These are phyloP conservation scores for Philereme vetulata DNA, from an alignment of 2,888 invertebrate species.

Conservation along the genomic window DNA sequence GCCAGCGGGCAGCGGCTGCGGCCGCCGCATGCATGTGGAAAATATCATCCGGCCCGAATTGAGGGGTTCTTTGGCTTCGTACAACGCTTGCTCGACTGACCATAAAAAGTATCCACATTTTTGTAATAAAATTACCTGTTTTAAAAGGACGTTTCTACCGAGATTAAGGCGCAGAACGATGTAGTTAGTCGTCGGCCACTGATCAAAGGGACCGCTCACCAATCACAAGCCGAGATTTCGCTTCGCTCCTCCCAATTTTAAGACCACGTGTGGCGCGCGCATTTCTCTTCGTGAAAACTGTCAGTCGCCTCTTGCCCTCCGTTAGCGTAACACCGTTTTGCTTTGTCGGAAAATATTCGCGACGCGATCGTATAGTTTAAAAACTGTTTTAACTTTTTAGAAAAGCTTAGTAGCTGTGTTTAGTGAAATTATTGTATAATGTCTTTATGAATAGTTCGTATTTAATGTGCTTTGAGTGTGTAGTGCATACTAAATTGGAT, in stretches of 20 bases:
- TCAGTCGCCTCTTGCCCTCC: conserved; percentile 63
- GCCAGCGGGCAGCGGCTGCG: conserved; percentile 29
- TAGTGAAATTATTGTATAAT: conserved; percentile 30
- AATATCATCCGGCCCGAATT: conserved; percentile 51
- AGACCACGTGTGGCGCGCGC: conserved; percentile 81
- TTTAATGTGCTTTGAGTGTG: conserved; percentile 37
- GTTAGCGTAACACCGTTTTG: conserved; percentile 41
- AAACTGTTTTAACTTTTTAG: conserved; percentile 42
- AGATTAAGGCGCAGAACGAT: conserved; percentile 81
- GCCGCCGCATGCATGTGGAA: conserved; percentile 55
- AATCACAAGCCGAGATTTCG: conserved; percentile 56
- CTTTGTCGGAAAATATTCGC: conserved; percentile 40
- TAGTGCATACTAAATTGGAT: conserved; percentile 45
- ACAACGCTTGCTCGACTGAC: conserved; percentile 68
- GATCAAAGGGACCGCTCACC: conserved; percentile 74
- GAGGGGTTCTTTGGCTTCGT: conserved; percentile 53
- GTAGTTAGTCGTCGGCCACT: conserved; percentile 80
- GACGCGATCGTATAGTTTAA: conserved; percentile 51
- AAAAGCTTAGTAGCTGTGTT: conserved; percentile 19
- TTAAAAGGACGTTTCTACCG: conserved; percentile 82
- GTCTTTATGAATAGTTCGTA: conserved; percentile 34
- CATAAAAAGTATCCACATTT: conserved; percentile 77
- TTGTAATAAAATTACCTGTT: conserved; percentile 83
- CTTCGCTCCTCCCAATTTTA: conserved; percentile 63
- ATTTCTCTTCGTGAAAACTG: conserved; percentile 56